Conservation (phyloP, 2,888 invertebrate genomes). For the Chelonus formosanus region DNA sequence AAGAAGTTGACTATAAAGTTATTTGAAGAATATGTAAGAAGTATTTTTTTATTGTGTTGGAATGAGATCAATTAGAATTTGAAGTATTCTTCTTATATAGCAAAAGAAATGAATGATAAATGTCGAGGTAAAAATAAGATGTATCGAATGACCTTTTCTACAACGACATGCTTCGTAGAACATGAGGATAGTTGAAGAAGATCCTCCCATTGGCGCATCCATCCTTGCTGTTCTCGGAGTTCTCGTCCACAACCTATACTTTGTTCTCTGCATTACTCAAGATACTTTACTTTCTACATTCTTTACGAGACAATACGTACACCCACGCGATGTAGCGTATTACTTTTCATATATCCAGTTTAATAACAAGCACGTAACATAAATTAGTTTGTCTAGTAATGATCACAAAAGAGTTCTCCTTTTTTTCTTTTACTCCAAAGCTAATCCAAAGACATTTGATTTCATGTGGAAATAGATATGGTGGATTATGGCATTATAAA, state of each 20-base stretch:
- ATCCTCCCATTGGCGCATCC: conserved; percentile 43
- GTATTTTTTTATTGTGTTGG: too few species aligned
- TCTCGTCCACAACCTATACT: conserved; percentile 37
- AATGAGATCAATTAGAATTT: too few species aligned
- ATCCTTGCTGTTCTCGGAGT: conserved; percentile 27
- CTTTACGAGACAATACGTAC: conserved; percentile 60
- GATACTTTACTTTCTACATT: conserved; percentile 64
- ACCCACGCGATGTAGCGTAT: conserved; percentile 50
- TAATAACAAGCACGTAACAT: conserved; percentile 29
- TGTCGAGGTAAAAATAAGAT: conserved; percentile 21
- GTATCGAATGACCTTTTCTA: conserved; percentile 42
- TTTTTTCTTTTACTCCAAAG: not conserved
- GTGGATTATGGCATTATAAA: too few species aligned
- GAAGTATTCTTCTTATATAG: not conserved
- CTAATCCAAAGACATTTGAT: too few species aligned
- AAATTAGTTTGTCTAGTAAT: conserved; percentile 28
- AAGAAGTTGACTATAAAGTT: too few species aligned
- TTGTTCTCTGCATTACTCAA: conserved; percentile 53
- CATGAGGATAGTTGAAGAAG: conserved; percentile 41
- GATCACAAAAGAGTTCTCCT: conserved; percentile 5
- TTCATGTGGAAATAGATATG: too few species aligned
- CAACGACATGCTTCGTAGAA: conserved; percentile 24
- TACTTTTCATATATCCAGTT: conserved; percentile 25
- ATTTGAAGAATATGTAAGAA: too few species aligned
- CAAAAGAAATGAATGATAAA: conserved; percentile 3